Percentiles rank a stretch among this genome's conserved stretches.
These are phyloP conservation scores for Aphodius sticticus DNA, from an alignment of 2,888 invertebrate genomes.

Conservation along the genomic window DNA sequence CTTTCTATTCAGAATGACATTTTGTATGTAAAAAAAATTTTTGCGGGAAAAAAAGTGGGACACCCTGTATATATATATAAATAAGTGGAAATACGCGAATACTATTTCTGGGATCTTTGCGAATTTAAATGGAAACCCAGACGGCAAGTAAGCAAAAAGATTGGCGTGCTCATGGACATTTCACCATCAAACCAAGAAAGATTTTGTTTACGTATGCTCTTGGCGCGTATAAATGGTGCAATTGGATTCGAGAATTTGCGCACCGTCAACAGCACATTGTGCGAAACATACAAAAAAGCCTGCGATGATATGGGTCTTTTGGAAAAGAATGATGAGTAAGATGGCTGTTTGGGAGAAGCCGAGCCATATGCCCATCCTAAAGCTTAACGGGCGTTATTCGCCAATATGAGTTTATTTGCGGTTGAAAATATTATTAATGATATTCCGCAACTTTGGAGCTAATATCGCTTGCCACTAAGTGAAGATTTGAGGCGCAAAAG, in stretches of 20 bases:
- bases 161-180: conserved; percentile 11
- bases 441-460: too few relatives aligned
- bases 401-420: too few relatives aligned
- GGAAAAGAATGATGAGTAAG: too few relatives aligned
- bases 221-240: too few relatives aligned
- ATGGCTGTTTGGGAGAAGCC: conserved; percentile 39
- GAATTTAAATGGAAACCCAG: background rate
- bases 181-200: too few relatives aligned
- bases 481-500: conserved; percentile 8
- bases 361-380: conserved; percentile 5
- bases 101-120: background rate
- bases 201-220: too few relatives aligned
- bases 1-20: too few relatives aligned
- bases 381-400: background rate
- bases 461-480: background rate
- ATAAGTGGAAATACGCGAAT: conserved; percentile 44
- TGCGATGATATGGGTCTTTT: too few relatives aligned
- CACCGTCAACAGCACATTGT: background rate
- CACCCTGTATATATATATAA: conserved; percentile 24
- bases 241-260: too few relatives aligned
- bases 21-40: too few relatives aligned
- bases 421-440: too few relatives aligned
- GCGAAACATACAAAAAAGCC: background rate
- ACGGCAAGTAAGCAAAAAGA: conserved; percentile 7
- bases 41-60: too few relatives aligned